These are phyloP conservation scores for Sebastes baramenuke DNA, from an alignment of 2,797 vertebrate genomes.

Conservation along the genomic window DNA sequence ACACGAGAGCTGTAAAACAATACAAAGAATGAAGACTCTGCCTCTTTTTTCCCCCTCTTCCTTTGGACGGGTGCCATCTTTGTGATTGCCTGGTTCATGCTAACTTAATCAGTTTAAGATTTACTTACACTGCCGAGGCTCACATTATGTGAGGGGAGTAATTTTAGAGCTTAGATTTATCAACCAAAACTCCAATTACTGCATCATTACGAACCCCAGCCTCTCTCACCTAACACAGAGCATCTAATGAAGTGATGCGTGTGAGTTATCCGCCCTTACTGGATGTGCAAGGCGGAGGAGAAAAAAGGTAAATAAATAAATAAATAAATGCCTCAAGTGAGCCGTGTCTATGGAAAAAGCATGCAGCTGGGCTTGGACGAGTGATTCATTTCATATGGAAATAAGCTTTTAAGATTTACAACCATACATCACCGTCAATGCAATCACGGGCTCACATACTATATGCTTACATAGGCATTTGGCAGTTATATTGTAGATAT, in stretches of 20 bases:
- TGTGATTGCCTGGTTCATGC: constrained; percentile 99
- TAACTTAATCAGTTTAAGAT: constrained; percentile 99
- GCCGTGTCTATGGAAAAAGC: constrained; percentile 61
- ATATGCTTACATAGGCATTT: constrained; percentile 72
- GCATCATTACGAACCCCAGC: constrained; percentile 96
- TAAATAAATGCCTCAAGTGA: constrained; percentile 68
- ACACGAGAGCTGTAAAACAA: constrained; percentile 74
- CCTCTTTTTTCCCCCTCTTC: constrained; percentile 78
- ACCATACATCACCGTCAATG: constrained; percentile 73
- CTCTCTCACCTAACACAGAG: constrained; percentile 83
- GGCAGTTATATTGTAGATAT: constrained; percentile 72
- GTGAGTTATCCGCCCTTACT: constrained; percentile 74
- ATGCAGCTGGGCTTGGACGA: constrained; percentile 72
- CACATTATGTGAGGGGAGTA: constrained; percentile 98
- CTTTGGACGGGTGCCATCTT: constrained; percentile 98
- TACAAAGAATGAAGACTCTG: constrained; percentile 72
- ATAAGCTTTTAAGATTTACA: constrained; percentile 77
- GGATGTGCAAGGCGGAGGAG: constrained; percentile 49
- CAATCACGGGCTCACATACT: constrained; percentile 69
- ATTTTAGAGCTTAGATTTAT: constrained; percentile 99
- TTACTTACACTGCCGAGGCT: constrained; percentile 98
- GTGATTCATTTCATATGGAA: constrained; percentile 83
- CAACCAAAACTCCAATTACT: constrained; percentile 98
- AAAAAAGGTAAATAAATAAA: constrained; percentile 65
- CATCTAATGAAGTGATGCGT: constrained; percentile 81